A percentile compares a stretch with the other conserved stretches of the same genome.
Conservation (phyloP, 2,113 vertebrate species). For the Mionectes macconnelli region DNA sequence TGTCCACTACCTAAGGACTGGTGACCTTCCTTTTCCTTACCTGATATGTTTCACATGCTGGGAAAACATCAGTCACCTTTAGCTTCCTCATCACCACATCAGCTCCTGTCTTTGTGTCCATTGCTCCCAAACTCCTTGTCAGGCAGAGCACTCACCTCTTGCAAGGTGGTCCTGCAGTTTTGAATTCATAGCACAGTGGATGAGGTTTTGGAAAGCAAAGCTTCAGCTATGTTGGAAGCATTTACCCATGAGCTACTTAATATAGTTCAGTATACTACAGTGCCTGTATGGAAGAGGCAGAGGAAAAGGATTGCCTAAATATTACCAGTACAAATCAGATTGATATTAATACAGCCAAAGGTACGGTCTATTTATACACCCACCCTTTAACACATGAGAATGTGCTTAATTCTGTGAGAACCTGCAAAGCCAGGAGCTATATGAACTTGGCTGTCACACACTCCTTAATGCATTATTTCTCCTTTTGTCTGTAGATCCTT, state of each 20-base stretch:
- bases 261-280: not conserved
- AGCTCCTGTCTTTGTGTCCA: not conserved
- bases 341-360: not conserved
- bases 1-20: not conserved
- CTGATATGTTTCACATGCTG: not conserved
- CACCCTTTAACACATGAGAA: not conserved
- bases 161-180: not conserved
- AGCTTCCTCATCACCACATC: not conserved
- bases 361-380: not conserved
- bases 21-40: not conserved
- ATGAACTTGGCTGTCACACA: not conserved
- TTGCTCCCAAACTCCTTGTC: not conserved
- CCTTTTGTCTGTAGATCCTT: not conserved
- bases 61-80: not conserved
- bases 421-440: not conserved
- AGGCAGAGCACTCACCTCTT: not conserved
- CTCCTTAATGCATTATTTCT: not conserved
- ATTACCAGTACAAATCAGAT: not conserved
- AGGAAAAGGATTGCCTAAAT: not conserved
- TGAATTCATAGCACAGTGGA: not conserved
- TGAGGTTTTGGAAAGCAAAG: not conserved
- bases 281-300: not conserved
- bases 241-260: not conserved
- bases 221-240: not conserved
- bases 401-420: not conserved